Evolutionary conservation across 2,888 invertebrate species (phyloP).

Genomic region (Helobdella robusta): DNA sequence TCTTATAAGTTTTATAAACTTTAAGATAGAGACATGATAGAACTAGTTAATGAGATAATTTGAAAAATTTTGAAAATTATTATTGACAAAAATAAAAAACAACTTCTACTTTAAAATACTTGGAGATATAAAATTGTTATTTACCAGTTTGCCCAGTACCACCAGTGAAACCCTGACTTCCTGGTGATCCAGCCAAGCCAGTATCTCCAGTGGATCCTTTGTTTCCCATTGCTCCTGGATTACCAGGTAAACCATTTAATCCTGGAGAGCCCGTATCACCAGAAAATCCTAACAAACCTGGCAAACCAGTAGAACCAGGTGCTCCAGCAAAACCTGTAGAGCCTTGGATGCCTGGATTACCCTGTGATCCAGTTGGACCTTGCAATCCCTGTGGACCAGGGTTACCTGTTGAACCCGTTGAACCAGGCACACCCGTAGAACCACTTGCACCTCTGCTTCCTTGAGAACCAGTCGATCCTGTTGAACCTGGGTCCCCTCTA

Average conservation of each 20-base stretch:
- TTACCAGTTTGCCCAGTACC: slow-evolving; percentile 13
- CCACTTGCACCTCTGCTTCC: slow-evolving; percentile 29
- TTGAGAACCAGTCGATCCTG: slow-evolving; percentile 29
- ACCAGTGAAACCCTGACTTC: slow-evolving; percentile 2
- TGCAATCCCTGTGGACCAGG: slow-evolving; percentile 8
- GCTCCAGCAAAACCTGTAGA: slow-evolving; percentile 5
- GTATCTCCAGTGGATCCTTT: slow-evolving; percentile 37
- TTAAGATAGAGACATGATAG: too few species aligned
- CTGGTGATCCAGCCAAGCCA: slow-evolving; percentile 31
- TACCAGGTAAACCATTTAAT: slow-evolving; percentile 23
- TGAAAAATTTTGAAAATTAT: too few species aligned
- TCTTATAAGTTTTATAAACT: too few species aligned
- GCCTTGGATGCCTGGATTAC: slow-evolving; percentile 3
- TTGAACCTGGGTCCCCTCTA: slow-evolving; percentile 29
- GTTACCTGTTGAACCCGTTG: slow-evolving; percentile 20
- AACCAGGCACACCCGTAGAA: slow-evolving; percentile 13
- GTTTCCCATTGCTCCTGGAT: slow-evolving; percentile 23
- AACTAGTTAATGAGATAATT: too few species aligned
- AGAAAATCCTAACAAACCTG: slow-evolving; percentile 4
- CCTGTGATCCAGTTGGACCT: slow-evolving; percentile 23
- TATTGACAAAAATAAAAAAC: too few species aligned
- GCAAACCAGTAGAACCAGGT: slow-evolving; percentile 16
- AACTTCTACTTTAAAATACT: too few species aligned
- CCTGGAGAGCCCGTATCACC: slow-evolving; percentile 24
- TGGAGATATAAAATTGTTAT: too few species aligned